Conservation (phyloP, 1,140 invertebrate species). For the Doryteuthis pealeii region DNA sequence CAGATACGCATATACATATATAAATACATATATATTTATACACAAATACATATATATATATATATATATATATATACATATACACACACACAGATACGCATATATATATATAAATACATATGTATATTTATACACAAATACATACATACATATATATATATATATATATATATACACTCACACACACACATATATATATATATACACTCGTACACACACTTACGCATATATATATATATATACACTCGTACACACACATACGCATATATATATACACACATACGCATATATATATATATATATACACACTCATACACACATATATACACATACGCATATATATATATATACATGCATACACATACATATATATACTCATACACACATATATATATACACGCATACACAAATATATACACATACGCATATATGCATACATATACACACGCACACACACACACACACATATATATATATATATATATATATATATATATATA, state of each 20-base stretch:
- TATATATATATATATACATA: neutral
- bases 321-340: neutral
- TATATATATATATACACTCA: neutral
- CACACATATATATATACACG: neutral
- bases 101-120: neutral
- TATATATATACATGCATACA: neutral
- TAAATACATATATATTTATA: neutral
- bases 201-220: neutral
- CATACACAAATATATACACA: neutral
- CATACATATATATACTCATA: neutral
- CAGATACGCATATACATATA: neutral
- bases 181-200: neutral
- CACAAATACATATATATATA: neutral
- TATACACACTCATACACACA: neutral
- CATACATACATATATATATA: neutral
- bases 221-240: neutral
- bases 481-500: no score
- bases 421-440: neutral
- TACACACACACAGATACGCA: neutral
- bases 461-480: neutral
- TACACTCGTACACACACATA: neutral
- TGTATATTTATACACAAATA: neutral
- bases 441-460: neutral
- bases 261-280: neutral
- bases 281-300: neutral